Percentiles rank a stretch among this genome's conserved stretches.
These are phyloP conservation scores for Brachyopa scutellaris DNA, from an alignment of 2,888 invertebrate genomes.

Conservation along the genomic window DNA sequence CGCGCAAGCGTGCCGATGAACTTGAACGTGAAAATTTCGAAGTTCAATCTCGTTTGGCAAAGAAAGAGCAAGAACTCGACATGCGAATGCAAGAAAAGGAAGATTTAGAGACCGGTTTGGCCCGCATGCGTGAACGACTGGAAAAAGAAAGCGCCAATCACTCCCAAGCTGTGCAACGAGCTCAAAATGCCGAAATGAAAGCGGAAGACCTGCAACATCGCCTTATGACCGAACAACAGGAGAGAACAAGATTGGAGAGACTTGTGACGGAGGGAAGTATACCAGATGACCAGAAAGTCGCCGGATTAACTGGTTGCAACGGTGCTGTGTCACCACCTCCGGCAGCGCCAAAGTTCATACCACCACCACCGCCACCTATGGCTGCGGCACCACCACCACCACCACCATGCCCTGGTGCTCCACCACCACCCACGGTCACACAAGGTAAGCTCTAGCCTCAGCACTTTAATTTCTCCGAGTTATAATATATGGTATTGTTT, in stretches of 20 bases:
- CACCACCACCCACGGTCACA: slow-evolving; percentile 80
- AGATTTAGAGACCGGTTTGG: slow-evolving; percentile 92
- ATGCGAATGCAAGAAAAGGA: slow-evolving; percentile 95
- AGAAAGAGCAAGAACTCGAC: slow-evolving; percentile 96
- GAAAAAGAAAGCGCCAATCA: slow-evolving; percentile 95
- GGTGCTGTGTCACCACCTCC: slow-evolving; percentile 83
- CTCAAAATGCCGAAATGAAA: slow-evolving; percentile 83
- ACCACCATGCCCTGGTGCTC: slow-evolving; percentile 84
- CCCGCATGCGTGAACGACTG: slow-evolving; percentile 91
- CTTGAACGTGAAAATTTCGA: slow-evolving; percentile 94
- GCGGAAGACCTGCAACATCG: slow-evolving; percentile 86
- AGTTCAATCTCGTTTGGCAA: slow-evolving; percentile 91
- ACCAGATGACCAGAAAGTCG: slow-evolving; percentile 95
- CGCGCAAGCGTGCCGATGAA: slow-evolving; percentile 92
- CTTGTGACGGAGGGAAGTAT: slow-evolving; percentile 95
- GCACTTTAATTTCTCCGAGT: no score
- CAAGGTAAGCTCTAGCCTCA: slow-evolving; percentile 76
- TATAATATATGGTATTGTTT: neutral
- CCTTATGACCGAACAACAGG: slow-evolving; percentile 89
- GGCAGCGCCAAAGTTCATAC: slow-evolving; percentile 77
- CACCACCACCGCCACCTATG: slow-evolving; percentile 80
- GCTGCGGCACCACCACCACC: slow-evolving; percentile 79
- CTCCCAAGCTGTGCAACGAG: slow-evolving; percentile 91
- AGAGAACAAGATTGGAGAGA: slow-evolving; percentile 91
- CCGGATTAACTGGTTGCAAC: slow-evolving; percentile 83